Base-by-base conservation (phyloP, 2,888 invertebrate genomes). In the Machimus atricapillus region DNA sequence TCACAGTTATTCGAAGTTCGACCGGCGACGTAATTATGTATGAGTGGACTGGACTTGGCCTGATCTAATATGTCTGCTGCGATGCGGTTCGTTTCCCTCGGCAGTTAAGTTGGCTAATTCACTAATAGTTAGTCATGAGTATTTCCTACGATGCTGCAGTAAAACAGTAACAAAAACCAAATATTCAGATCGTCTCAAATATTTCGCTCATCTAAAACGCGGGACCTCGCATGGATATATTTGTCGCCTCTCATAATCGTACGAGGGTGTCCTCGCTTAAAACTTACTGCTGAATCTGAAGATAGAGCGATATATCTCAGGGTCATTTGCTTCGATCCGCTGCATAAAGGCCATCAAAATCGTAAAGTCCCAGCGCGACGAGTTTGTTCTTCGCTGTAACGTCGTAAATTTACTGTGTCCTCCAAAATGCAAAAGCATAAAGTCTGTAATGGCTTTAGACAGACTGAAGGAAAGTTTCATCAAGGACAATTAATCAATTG, bases 401-500 rank as follows among this genome's bases (percentile, higher is more conserved):
- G 14, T 79, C 79, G 23, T 79, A 79, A 79, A 52, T 52, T 79
- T 79, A 52, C 46, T 79, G 52, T 52, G 79, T 46, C 79, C 79
- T 79, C 52, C 14, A 79, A 79, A 52, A 46, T 79, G 46, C 66
- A 52, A 34, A 79, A 46, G 40, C 79, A 40, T 79, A 79, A 79
- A 79, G 27, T 52, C 79, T 52, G 46, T 66, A 19, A 52, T 52
- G 52, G 40, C 52, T 31, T 31, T 16, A 78, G 78, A 78, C 78
- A 46, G 43, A 19, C 43, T 78, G 43, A 52, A 79, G 52, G 79
- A 56, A 56, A 52, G 34, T 52, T 52, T 46, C 40, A 79, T 83
- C 82, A 58, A 83, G 82, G 82, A 66, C 82, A 58, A 83, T 66
- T 83, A 66, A 83, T 66, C 37, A 83, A 58, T 83, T 83, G 82